Evolutionary conservation across 2,888 invertebrate species (phyloP).

Genomic region (Tromatobia lineatoria): DNA sequence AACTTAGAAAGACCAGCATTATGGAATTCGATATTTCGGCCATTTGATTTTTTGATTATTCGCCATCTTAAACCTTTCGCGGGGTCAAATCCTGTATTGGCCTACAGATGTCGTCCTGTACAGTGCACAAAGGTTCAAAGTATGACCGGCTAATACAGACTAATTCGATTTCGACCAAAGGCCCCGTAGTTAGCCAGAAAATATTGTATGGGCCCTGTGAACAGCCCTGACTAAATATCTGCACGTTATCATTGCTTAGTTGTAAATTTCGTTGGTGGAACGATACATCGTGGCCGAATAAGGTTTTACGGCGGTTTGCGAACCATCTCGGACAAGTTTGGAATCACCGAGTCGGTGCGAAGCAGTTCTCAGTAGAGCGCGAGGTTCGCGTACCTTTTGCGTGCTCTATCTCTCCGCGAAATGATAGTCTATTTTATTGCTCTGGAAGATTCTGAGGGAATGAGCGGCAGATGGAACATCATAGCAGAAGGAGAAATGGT

Average conservation of each 20-base stretch:
- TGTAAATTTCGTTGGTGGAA: background rate
- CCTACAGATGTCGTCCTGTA: too few relatives aligned
- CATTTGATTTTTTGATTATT: too few relatives aligned
- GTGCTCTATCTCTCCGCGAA: slow-evolving; percentile 16
- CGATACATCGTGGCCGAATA: background rate
- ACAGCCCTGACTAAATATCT: too few relatives aligned
- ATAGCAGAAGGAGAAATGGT: slow-evolving; percentile 7
- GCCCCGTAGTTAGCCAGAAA: too few relatives aligned
- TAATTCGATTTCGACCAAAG: too few relatives aligned
- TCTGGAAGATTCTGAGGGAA: slow-evolving; percentile 14
- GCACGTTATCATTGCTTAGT: background rate
- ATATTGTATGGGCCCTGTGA: too few relatives aligned
- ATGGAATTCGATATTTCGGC: too few relatives aligned
- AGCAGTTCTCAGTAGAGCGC: slow-evolving; percentile 23
- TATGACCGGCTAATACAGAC: too few relatives aligned
- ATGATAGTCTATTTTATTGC: slow-evolving; percentile 36
- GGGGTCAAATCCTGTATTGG: too few relatives aligned
- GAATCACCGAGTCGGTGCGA: slow-evolving; percentile 42
- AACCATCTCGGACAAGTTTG: slow-evolving; percentile 38
- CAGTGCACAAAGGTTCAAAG: too few relatives aligned
- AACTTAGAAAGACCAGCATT: too few relatives aligned
- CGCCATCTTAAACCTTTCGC: too few relatives aligned
- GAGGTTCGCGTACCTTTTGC: background rate
- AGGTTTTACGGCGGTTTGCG: background rate
- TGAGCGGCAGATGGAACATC: slow-evolving; percentile 10